These are phyloP conservation scores for Datnioides undecimradiatus DNA, from an alignment of 2,113 vertebrate species.

Conservation along the genomic window DNA sequence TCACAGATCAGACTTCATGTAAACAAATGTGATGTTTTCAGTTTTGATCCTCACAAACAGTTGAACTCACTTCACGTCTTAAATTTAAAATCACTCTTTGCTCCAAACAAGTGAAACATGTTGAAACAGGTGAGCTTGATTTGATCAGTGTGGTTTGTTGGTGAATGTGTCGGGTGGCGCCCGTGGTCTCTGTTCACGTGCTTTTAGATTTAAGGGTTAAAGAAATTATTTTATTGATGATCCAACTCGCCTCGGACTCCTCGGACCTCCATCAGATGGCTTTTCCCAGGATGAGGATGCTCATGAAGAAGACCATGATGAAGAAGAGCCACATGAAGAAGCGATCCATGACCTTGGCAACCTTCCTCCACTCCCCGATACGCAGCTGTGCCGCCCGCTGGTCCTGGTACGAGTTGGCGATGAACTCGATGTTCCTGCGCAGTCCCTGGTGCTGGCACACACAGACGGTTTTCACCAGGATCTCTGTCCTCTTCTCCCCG, in stretches of 20 bases:
- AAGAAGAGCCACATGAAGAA: slow-evolving; percentile 96
- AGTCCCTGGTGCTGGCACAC: slow-evolving; percentile 84
- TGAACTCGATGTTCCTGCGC: slow-evolving; percentile 83
- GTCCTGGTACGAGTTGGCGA: slow-evolving; percentile 86
- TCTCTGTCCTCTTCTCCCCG: slow-evolving; percentile 24
- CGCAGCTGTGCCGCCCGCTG: slow-evolving; percentile 85
- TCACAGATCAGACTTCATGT: too few species aligned
- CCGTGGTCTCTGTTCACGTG: too few species aligned
- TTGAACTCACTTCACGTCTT: too few species aligned
- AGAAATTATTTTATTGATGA: neutral
- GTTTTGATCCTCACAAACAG: too few species aligned
- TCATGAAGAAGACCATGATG: slow-evolving; percentile 93
- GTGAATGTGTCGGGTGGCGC: too few species aligned
- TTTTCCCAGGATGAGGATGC: slow-evolving; percentile 88
- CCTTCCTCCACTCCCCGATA: slow-evolving; percentile 89
- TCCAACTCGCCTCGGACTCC: fast-evolving
- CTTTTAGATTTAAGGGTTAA: neutral
- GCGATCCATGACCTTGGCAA: slow-evolving; percentile 93
- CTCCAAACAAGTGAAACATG: too few species aligned
- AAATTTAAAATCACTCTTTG: too few species aligned
- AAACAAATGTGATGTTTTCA: too few species aligned
- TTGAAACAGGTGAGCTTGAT: too few species aligned
- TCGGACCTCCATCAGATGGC: slow-evolving; percentile 80
- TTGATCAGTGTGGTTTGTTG: too few species aligned
- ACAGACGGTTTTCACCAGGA: slow-evolving; percentile 67